These are phyloP conservation scores for Grus americana DNA, from an alignment of 2,113 vertebrate genomes.

Conservation along the genomic window DNA sequence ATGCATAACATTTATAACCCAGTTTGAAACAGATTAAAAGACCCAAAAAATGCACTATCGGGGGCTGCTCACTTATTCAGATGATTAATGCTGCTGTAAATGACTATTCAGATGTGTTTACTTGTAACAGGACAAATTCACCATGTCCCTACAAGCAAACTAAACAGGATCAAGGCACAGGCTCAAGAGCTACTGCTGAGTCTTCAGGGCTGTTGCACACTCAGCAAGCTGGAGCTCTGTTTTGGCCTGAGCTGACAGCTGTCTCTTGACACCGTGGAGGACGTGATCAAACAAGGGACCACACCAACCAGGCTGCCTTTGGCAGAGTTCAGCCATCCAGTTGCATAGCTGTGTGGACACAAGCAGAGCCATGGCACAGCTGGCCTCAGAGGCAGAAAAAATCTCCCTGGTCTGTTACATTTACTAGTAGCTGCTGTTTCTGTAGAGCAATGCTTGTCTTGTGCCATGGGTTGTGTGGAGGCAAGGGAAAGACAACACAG, in stretches of 20 bases:
- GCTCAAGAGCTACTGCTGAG: neutral
- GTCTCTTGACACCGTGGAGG: fast-evolving
- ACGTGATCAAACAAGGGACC: fast-evolving
- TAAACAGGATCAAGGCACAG: neutral
- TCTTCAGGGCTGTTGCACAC: neutral
- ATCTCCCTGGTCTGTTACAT: neutral
- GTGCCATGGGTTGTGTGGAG: neutral
- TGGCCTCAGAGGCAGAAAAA: neutral
- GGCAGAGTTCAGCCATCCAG: neutral
- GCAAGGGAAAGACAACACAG: neutral
- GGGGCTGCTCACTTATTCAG: neutral
- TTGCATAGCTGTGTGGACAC: neutral
- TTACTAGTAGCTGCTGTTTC: neutral
- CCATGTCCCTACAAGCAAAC: neutral
- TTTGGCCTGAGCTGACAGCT: fast-evolving
- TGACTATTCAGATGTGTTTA: neutral
- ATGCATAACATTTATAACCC: neutral
- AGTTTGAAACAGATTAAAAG: neutral
- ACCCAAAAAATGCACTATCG: neutral
- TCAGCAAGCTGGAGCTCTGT: neutral
- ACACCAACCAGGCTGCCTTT: neutral
- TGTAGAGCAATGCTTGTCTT: neutral
- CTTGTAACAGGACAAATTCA: neutral
- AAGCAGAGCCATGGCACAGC: neutral
- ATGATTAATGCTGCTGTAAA: neutral